Percentiles rank a stretch among this genome's conserved stretches.
Evolutionary conservation across 1,140 invertebrate genomes (phyloP).

Genomic region (silkworm (Bombyx mori)): ASM3026992v2 NC_085119.1:8952501-8953000

Average conservation of each 20-base stretch:
- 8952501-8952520: no score
- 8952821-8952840: slow-evolving; percentile 48
- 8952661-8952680: slow-evolving; percentile 4
- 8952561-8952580: no score
- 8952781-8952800: slow-evolving; percentile 43
- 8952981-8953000: slow-evolving; percentile 53
- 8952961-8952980: slow-evolving; percentile 60
- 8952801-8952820: slow-evolving; percentile 26
- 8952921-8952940: slow-evolving; percentile 29
- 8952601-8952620: no score
- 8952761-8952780: slow-evolving; percentile 39
- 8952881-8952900: slow-evolving; percentile 50
- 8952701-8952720: slow-evolving; percentile 35
- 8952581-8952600: no score
- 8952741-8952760: slow-evolving; percentile 64
- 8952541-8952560: no score
- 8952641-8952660: no score
- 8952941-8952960: slow-evolving; percentile 36
- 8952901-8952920: slow-evolving; percentile 59
- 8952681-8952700: slow-evolving; percentile 29
- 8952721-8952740: slow-evolving; percentile 56
- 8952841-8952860: slow-evolving; percentile 49
- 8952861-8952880: slow-evolving; percentile 36
- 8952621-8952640: no score
- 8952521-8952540: no score